phyloP scores from a whole-genome alignment of 2,797 vertebrate species.

The Hozukius guyotensis region DNA sequence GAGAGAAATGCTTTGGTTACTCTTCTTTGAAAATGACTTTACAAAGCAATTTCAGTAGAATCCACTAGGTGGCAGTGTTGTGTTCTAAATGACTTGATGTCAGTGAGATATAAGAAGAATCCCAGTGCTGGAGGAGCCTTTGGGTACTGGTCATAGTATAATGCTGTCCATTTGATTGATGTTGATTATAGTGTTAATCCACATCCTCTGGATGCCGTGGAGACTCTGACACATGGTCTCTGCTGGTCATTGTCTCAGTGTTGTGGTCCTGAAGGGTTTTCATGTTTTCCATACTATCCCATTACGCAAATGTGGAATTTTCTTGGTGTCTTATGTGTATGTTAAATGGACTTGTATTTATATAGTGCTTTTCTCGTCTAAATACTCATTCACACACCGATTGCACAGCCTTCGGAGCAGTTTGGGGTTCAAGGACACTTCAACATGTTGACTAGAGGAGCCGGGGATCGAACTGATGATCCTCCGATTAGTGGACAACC shows the following conservation, averaged over 20 bases:
- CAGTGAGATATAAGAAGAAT: not conserved
- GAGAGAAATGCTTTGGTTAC: not conserved
- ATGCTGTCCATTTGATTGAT: not conserved
- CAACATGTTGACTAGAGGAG: no score
- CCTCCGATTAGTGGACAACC: no score
- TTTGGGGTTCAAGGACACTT: no score
- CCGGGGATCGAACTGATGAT: no score
- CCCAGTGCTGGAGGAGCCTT: not conserved
- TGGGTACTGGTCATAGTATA: not conserved
- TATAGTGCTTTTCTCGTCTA: no score
- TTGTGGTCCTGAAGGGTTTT: not conserved
- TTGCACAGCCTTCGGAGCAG: no score
- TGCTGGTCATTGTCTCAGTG: not conserved
- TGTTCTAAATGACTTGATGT: slow-evolving; percentile 13
- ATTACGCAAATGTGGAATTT: not conserved
- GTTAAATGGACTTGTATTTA: not conserved
- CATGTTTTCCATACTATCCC: not conserved
- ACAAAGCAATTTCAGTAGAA: not conserved
- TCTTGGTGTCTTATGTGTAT: not conserved
- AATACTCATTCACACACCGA: no score
- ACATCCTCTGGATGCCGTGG: not conserved
- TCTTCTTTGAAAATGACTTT: not conserved
- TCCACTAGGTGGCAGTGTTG: slow-evolving; percentile 82
- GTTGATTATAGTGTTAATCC: not conserved
- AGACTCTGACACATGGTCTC: not conserved